Evolutionary conservation across 2,797 vertebrate genomes (phyloP).

Genomic region (Crotalus adamanteus): DNA sequence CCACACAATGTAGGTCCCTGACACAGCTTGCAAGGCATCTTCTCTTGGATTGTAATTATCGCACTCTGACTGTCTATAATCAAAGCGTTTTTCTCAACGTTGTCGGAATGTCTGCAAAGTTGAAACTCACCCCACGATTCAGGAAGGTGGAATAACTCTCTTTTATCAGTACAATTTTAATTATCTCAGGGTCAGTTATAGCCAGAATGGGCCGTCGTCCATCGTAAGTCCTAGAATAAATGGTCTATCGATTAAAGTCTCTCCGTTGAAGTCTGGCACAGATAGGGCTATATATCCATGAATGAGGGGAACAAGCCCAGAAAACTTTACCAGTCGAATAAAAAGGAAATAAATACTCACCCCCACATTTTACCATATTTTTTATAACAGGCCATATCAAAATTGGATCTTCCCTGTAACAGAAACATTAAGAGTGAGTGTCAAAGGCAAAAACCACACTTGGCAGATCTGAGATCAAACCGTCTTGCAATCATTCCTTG

Average conservation of each 20-base stretch:
- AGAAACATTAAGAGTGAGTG: conserved; percentile 30
- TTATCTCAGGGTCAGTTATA: conserved; percentile 55
- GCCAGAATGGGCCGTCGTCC: conserved; percentile 64
- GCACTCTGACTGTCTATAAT: not conserved
- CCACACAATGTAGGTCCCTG: too few relatives aligned
- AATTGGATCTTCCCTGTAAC: conserved; percentile 36
- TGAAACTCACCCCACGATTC: conserved; percentile 64
- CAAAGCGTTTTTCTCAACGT: not conserved
- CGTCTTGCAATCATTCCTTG: not conserved
- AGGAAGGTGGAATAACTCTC: conserved; percentile 75
- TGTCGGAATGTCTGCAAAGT: not conserved
- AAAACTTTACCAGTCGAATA: not conserved
- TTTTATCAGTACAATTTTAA: conserved; percentile 69
- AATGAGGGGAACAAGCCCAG: not conserved
- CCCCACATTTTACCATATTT: conserved; percentile 42
- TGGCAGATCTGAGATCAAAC: not conserved
- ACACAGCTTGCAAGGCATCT: not conserved
- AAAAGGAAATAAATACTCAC: not conserved
- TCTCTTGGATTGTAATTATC: not conserved
- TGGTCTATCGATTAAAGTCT: not conserved
- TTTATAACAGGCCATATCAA: conserved; percentile 48
- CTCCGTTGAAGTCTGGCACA: not conserved
- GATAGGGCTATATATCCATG: not conserved
- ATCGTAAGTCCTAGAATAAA: conserved; percentile 64
- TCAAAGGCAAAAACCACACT: not conserved